Base-by-base conservation (phyloP, 2,888 invertebrate species). In the Phoronis australis region DNA sequence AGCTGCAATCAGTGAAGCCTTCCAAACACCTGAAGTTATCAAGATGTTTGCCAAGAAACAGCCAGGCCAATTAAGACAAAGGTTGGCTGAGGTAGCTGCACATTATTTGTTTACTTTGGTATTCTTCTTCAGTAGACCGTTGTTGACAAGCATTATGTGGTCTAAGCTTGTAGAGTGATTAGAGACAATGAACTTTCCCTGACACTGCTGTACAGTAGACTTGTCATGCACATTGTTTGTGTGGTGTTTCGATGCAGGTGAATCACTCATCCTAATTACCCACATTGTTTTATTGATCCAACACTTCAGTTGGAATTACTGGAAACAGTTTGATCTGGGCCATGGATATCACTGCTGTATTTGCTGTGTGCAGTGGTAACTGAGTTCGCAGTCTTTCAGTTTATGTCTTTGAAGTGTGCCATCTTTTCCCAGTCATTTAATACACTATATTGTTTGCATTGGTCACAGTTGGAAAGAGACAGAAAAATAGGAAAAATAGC, bases 11-110 rank as follows among this genome's bases (percentile, higher is more conserved):
- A 84, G 85, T 53, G 80, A 84, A 63, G 86, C 87, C 1, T 87
- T 87, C 69, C 82, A 84, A 73, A 87, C 87, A 1, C 86, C 87
- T 4, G 86, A 86, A 70, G 84, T 87, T 1, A 86, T 87, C 37
- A 77, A 82, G 62, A 80, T 87, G 74, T 87, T 87, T 79, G 86
- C 85, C 1, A 83, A 82, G 65, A 82, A 84, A 58, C 85, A 87
- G 67, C 84, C 86, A 2, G 81, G 81, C 40, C 83, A 84, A 62
- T 76, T 87, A 45, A 73, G 85, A 49, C 80, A 83, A 57, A 79
- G 82, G 59, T 68, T 87, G 21, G 66, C 77, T 15, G 78, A 81
- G 64, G 80, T 86, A 54, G 51, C 59, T 37, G n/a, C n/a, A n/a
- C n/a, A n/a, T n/a, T n/a, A 43, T 12, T 6, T 41, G 22, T 41